Evolutionary conservation across 2,888 invertebrate genomes (phyloP).

Genomic region (Caenorhabditis sp.): DNA sequence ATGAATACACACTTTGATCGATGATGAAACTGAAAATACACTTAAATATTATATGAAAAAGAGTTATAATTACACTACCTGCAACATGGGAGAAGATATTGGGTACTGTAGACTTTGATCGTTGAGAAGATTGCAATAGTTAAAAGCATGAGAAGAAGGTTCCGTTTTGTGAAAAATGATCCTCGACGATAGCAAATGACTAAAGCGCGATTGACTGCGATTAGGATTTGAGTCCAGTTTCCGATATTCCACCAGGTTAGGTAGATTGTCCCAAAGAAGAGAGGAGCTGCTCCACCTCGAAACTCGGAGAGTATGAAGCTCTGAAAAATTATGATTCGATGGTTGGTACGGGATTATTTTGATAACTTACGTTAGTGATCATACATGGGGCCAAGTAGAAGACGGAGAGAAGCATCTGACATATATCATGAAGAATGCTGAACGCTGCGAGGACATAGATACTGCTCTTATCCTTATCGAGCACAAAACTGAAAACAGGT

Average conservation of each 20-base stretch:
- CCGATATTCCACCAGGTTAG: conserved; percentile 47
- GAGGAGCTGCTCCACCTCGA: background rate
- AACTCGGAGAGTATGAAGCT: conserved; percentile 29
- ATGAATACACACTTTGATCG: too few species aligned
- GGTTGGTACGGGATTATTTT: too few species aligned
- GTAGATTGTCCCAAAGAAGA: conserved; percentile 38
- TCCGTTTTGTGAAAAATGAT: conserved; percentile 20
- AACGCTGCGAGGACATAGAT: conserved; percentile 47
- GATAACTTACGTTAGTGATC: background rate
- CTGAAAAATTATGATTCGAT: conserved; percentile 9
- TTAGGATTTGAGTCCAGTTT: conserved; percentile 46
- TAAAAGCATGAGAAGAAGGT: conserved; percentile 6
- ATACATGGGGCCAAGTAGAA: conserved; percentile 22
- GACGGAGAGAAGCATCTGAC: conserved; percentile 27
- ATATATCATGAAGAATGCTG: too few species aligned
- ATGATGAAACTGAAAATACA: too few species aligned
- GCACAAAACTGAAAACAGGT: conserved; percentile 22
- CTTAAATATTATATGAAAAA: too few species aligned
- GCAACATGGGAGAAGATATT: conserved; percentile 49
- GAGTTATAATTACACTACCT: conserved; percentile 14
- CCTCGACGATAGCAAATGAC: conserved; percentile 33
- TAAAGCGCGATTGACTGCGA: conserved; percentile 40
- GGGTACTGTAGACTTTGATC: conserved; percentile 28
- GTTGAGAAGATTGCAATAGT: conserved; percentile 14
- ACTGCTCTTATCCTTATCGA: conserved; percentile 19